These are phyloP conservation scores for Rutpela maculata DNA, from an alignment of 2,888 invertebrate species.

Conservation along the genomic window DNA sequence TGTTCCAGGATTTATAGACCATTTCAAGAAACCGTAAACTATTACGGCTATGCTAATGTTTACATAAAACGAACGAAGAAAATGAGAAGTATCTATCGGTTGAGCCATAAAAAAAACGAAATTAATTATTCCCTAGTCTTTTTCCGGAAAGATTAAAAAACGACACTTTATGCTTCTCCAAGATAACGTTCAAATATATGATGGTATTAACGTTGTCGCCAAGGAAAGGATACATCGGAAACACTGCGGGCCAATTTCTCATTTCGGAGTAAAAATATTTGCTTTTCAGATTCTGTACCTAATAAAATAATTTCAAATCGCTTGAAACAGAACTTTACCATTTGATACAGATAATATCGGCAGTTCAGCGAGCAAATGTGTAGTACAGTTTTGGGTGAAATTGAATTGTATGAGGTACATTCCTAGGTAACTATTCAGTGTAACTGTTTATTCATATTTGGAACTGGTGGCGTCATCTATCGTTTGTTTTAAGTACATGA, in stretches of 20 bases:
- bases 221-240: neutral
- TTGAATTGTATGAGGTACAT: no score
- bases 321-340: constrained; percentile 39
- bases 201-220: neutral
- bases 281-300: no score
- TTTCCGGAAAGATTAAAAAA: constrained; percentile 25
- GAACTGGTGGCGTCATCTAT: no score
- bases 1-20: constrained; percentile 22
- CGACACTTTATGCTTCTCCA: constrained; percentile 21
- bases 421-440: no score
- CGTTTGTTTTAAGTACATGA: no score
- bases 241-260: constrained; percentile 16
- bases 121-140: constrained; percentile 28
- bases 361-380: no score
- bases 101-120: constrained; percentile 27
- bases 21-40: constrained; percentile 30
- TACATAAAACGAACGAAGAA: constrained; percentile 22
- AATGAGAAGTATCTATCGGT: constrained; percentile 25
- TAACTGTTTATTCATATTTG: no score
- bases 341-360: constrained; percentile 54
- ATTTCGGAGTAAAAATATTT: constrained; percentile 14
- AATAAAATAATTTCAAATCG: no score
- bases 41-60: constrained; percentile 34
- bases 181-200: constrained; percentile 11
- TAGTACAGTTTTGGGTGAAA: no score